A percentile compares a stretch with the other conserved stretches of the same genome.
phyloP scores from a whole-genome alignment of 2,888 invertebrate genomes.

The Thecocarcelia acutangulata region DNA sequence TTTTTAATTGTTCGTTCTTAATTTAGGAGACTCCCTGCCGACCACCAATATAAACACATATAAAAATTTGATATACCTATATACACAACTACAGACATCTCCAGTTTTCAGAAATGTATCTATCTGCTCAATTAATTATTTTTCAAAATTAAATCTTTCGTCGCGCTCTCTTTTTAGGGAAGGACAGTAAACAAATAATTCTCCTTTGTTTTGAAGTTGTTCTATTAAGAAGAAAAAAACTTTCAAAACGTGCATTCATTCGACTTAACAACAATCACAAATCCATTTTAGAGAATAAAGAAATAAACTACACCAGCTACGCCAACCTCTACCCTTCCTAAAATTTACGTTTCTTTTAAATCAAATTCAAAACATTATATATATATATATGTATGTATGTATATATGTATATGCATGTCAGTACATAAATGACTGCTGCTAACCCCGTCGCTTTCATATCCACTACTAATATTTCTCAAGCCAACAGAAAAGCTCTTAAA shows the following conservation, averaged over 20 bases:
- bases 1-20: slow-evolving; percentile 19
- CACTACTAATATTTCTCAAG: background rate
- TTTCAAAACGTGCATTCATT: slow-evolving; percentile 29
- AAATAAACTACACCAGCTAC: slow-evolving; percentile 34
- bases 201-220: slow-evolving; percentile 14
- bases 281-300: slow-evolving; percentile 46
- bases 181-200: slow-evolving; percentile 14
- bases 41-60: slow-evolving; percentile 11
- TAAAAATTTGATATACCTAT: background rate
- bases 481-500: background rate
- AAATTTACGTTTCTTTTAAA: slow-evolving; percentile 43
- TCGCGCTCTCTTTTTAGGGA: background rate
- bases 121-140: background rate
- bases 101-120: too few species aligned
- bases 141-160: background rate
- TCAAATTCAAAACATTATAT: slow-evolving; percentile 36
- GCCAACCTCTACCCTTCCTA: background rate
- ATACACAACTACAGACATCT: slow-evolving; percentile 1
- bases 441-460: too few species aligned
- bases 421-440: too few species aligned
- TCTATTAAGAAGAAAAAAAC: background rate
- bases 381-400: background rate
- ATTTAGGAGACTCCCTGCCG: slow-evolving; percentile 35
- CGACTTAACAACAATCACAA: slow-evolving; percentile 17
- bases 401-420: background rate